phyloP scores from a whole-genome alignment of 2,113 vertebrate genomes.

The Typhlomys cinereus region DNA sequence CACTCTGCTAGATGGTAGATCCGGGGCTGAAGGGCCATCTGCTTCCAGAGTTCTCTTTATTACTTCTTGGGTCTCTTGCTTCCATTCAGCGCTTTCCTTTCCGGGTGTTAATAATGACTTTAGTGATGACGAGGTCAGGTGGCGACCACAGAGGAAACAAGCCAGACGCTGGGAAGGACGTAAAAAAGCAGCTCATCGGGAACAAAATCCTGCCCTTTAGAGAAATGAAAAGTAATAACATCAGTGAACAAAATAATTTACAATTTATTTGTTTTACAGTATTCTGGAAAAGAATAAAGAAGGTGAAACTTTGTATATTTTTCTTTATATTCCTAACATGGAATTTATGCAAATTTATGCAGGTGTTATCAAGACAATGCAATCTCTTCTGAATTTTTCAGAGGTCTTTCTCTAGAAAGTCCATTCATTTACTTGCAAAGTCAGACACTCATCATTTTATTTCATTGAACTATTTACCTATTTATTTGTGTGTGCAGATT shows the following conservation, averaged over 20 bases:
- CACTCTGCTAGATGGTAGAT: background rate
- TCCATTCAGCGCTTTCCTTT: background rate
- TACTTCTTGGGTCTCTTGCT: background rate
- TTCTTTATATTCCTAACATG: background rate
- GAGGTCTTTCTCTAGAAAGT: background rate
- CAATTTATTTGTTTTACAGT: background rate
- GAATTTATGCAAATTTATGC: constrained; percentile 7
- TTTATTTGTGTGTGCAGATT: background rate
- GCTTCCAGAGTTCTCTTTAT: background rate
- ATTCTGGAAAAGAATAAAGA: constrained; percentile 1
- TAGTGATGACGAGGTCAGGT: background rate
- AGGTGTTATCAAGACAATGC: background rate
- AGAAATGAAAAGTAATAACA: constrained; percentile 13
- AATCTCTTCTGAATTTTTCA: background rate
- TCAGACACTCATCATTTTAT: background rate
- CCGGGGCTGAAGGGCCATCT: background rate
- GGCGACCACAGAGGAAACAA: background rate
- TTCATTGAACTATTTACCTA: background rate
- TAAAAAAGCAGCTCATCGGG: background rate
- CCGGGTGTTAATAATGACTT: background rate
- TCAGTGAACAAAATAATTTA: constrained; percentile 34
- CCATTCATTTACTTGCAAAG: background rate
- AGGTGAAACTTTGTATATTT: background rate
- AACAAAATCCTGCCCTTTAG: background rate
- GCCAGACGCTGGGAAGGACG: background rate